These are phyloP conservation scores for Bubo blakistoni DNA, from an alignment of 2,113 vertebrate species.

Conservation along the genomic window DNA sequence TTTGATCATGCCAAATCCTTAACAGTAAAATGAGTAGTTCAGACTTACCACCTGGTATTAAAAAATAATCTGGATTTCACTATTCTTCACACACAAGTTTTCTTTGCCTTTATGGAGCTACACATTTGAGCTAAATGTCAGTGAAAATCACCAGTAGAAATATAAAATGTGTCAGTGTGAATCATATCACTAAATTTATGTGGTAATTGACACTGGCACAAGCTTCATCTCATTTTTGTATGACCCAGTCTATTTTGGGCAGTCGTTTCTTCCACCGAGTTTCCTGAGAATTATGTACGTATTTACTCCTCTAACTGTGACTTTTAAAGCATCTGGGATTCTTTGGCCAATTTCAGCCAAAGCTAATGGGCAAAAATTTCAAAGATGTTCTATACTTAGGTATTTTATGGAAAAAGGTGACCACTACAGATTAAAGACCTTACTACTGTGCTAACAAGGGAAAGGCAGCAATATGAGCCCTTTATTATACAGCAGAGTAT, in stretches of 20 bases:
- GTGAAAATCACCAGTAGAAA: conserved; percentile 31
- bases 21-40: conserved; percentile 42
- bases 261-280: neutral
- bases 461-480: neutral
- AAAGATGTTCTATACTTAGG: neutral
- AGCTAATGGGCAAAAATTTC: neutral
- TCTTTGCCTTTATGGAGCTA: neutral
- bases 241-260: conserved; percentile 35
- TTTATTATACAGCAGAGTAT: neutral
- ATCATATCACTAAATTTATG: conserved; percentile 47
- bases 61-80: conserved; percentile 54
- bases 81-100: conserved; percentile 11
- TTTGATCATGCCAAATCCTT: conserved; percentile 38
- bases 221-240: neutral
- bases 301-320: neutral
- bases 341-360: neutral
- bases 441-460: neutral
- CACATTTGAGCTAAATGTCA: conserved; percentile 44
- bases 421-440: neutral
- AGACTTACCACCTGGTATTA: conserved; percentile 11
- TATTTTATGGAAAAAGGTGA: neutral
- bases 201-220: conserved; percentile 35
- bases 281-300: neutral
- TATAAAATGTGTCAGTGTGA: conserved; percentile 48
- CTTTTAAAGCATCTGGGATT: neutral